Evolutionary conservation across 2,797 vertebrate genomes (phyloP).

Genomic region (Parauchenoglanis punctatus): DNA sequence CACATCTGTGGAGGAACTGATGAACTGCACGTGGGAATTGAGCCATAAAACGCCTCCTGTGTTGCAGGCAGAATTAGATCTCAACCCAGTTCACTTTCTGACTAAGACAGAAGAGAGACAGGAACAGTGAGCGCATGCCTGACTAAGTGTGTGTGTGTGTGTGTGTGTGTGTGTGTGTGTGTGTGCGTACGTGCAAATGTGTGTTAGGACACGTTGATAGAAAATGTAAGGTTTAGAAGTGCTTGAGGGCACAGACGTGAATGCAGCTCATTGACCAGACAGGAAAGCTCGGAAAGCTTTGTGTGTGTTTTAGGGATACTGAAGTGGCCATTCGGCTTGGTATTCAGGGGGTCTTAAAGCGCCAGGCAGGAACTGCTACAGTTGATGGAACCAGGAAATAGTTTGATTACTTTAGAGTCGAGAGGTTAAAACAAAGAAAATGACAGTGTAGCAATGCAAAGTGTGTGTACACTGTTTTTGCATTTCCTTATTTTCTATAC

Average conservation of each 20-base stretch:
- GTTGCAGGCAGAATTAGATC: conserved; percentile 39
- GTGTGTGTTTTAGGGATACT: conserved; percentile 30
- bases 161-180: conserved; percentile 2
- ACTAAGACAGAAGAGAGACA: conserved; percentile 31
- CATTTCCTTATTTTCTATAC: neutral
- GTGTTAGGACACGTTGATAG: neutral
- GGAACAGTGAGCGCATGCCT: neutral
- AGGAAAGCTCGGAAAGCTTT: neutral
- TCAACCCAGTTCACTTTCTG: conserved; percentile 34
- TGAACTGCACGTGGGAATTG: conserved; percentile 19
- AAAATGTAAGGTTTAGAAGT: conserved; percentile 7
- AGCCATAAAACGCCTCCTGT: conserved; percentile 48
- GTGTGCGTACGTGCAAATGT: conserved; percentile 22
- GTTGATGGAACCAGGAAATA: conserved; percentile 7
- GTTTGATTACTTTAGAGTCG: neutral
- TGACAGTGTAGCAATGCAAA: too few relatives aligned
- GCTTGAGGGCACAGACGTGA: conserved; percentile 8
- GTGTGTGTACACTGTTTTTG: neutral
- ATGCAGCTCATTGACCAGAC: conserved; percentile 35
- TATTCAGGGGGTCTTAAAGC: conserved; percentile 10
- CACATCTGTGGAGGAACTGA: conserved; percentile 31
- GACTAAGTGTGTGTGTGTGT: neutral
- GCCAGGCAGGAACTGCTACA: conserved; percentile 9
- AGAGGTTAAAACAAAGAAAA: neutral
- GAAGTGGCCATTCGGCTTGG: conserved; percentile 31